Conservation (phyloP, 2,113 vertebrate species). For the Myocastor coypus region DNA sequence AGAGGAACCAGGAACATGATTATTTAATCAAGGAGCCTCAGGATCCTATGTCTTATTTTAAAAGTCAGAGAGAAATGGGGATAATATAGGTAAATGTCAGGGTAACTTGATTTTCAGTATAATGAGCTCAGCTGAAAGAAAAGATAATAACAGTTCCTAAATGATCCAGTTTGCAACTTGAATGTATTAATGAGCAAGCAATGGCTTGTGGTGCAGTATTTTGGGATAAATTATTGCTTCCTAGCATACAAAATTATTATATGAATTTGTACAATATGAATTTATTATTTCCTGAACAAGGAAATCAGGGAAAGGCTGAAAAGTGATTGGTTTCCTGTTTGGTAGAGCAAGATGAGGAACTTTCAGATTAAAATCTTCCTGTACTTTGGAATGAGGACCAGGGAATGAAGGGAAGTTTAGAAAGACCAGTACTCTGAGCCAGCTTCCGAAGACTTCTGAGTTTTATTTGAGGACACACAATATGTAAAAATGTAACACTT, state of each 20-base stretch:
- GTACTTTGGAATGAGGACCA: background rate
- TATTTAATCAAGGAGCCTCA: background rate
- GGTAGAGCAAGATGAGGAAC: background rate
- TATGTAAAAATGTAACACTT: background rate
- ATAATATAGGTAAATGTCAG: background rate
- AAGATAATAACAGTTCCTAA: background rate
- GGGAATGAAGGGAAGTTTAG: background rate
- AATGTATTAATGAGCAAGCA: background rate
- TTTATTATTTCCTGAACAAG: no score
- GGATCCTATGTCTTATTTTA: background rate
- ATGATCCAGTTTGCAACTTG: background rate
- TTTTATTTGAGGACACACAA: background rate
- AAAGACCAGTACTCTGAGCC: background rate
- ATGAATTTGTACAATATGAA: background rate
- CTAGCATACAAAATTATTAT: background rate
- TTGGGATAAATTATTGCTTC: background rate
- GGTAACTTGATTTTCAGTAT: background rate
- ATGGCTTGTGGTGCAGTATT: background rate
- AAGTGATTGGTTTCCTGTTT: background rate
- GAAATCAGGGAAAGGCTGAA: background rate
- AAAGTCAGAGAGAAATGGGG: background rate
- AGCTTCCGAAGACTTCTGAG: background rate
- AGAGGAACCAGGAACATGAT: background rate
- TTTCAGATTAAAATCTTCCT: background rate
- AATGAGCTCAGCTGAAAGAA: background rate